A percentile compares a stretch with the other conserved stretches of the same genome.
phyloP scores from a whole-genome alignment of 2,888 invertebrate species.

The Scaptomyza parva region DNA sequence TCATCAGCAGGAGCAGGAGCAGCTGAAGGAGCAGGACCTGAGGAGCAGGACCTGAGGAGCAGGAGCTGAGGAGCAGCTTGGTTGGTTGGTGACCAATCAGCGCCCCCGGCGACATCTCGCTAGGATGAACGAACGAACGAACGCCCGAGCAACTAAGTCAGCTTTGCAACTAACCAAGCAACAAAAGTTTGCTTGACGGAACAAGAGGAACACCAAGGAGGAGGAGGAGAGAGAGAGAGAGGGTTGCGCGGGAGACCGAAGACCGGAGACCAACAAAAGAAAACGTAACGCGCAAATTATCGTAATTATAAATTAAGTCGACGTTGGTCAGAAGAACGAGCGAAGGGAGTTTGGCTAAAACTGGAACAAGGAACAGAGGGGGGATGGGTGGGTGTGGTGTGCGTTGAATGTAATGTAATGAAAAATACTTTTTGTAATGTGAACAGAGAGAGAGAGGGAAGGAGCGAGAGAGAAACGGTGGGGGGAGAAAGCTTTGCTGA shows the following conservation, averaged over 20 bases:
- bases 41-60: conserved; percentile 24
- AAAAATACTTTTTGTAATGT: conserved; percentile 71
- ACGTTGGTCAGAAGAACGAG: conserved; percentile 67
- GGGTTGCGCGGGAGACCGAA: conserved; percentile 10
- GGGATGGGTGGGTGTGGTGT: conserved; percentile 11
- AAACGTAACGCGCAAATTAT: conserved; percentile 80
- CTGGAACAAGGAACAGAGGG: conserved; percentile 21
- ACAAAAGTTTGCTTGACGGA: conserved; percentile 50
- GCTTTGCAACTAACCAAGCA: conserved; percentile 61
- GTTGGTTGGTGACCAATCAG: conserved; percentile 54
- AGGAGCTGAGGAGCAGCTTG: conserved; percentile 16
- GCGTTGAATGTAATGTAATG: conserved; percentile 73
- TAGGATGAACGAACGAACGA: not conserved
- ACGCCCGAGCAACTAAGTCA: conserved; percentile 47
- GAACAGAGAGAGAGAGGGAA: conserved; percentile 6
- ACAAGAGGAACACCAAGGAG: not conserved
- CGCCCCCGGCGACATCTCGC: conserved; percentile 37
- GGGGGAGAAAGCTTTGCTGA: conserved; percentile 28
- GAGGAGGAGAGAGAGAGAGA: not conserved
- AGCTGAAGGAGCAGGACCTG: conserved; percentile 28
- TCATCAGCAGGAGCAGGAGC: conserved; percentile 40
- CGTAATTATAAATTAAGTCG: conserved; percentile 80
- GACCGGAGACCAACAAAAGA: conserved; percentile 73
- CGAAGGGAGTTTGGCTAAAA: conserved; percentile 16
- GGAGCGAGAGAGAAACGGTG: not conserved